phyloP scores from a whole-genome alignment of 2,797 vertebrate genomes.

The Xerus rutilus region DNA sequence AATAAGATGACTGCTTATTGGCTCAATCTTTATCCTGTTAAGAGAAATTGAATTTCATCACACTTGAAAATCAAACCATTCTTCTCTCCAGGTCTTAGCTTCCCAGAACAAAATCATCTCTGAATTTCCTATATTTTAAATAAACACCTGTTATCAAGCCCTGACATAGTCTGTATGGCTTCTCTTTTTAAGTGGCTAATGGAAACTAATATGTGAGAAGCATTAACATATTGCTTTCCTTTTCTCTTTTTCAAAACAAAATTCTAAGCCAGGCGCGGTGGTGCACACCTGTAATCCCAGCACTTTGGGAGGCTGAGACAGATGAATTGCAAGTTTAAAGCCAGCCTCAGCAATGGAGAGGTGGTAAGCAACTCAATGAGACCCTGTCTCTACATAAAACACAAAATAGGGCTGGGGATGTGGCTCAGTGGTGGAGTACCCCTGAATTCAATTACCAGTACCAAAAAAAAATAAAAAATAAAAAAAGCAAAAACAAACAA shows the following conservation, averaged over 20 bases:
- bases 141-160: constrained; percentile 1
- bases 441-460: no score
- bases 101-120: constrained; percentile 29
- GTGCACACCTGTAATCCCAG: no score
- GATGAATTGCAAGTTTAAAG: no score
- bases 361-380: no score
- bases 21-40: not conserved
- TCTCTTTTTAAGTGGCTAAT: not conserved
- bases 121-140: constrained; percentile 35
- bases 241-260: not conserved
- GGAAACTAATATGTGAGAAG: not conserved
- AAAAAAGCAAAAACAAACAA: no score
- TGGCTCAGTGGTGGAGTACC: no score
- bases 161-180: not conserved
- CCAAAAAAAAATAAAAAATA: no score
- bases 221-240: not conserved
- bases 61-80: constrained; percentile 5
- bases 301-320: no score
- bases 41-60: not conserved
- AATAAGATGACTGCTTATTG: constrained; percentile 2
- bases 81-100: not conserved
- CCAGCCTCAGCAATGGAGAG: no score
- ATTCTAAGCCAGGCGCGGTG: no score
- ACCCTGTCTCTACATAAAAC: no score
- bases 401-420: no score